A percentile compares a stretch with the other conserved stretches of the same genome.
Evolutionary conservation across 1,140 invertebrate species (phyloP).

Genomic region (Zelostemma sp.): DNA sequence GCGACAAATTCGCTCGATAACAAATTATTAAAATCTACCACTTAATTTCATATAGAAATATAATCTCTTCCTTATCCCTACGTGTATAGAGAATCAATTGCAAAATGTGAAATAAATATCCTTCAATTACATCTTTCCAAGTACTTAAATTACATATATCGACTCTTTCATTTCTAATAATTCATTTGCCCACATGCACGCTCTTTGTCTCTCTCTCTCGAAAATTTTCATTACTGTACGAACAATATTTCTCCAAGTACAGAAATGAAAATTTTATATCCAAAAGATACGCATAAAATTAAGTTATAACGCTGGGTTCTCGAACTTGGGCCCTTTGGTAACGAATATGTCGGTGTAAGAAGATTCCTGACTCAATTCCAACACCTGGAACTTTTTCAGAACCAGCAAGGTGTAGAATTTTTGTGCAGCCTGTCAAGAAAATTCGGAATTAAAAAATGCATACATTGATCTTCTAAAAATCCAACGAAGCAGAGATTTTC

Average conservation of each 20-base stretch:
- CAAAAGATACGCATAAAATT: no score
- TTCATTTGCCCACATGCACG: no score
- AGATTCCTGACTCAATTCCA: slow-evolving; percentile 86
- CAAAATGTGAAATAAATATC: slow-evolving; percentile 53
- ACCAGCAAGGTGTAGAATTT: slow-evolving; percentile 97
- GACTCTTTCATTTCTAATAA: no score
- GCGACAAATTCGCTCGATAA: slow-evolving; percentile 12
- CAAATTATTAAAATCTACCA: slow-evolving; percentile 2
- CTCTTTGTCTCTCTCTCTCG: no score
- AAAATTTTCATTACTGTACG: no score
- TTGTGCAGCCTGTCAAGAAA: slow-evolving; percentile 83
- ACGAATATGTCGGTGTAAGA: slow-evolving; percentile 92
- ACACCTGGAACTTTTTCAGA: slow-evolving; percentile 94
- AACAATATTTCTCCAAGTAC: no score
- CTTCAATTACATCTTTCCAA: not conserved
- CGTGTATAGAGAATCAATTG: slow-evolving; percentile 38
- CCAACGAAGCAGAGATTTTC: slow-evolving; percentile 26
- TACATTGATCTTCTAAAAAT: no score
- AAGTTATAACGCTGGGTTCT: slow-evolving; percentile 79
- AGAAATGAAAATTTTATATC: no score
- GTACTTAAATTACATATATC: no score
- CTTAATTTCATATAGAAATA: slow-evolving; percentile 55
- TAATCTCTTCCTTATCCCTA: slow-evolving; percentile 51
- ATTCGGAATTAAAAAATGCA: slow-evolving; percentile 15
- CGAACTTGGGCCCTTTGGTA: slow-evolving; percentile 87